Evolutionary conservation across 2,888 invertebrate species (phyloP).

Genomic region (Tenthredo distinguenda): DNA sequence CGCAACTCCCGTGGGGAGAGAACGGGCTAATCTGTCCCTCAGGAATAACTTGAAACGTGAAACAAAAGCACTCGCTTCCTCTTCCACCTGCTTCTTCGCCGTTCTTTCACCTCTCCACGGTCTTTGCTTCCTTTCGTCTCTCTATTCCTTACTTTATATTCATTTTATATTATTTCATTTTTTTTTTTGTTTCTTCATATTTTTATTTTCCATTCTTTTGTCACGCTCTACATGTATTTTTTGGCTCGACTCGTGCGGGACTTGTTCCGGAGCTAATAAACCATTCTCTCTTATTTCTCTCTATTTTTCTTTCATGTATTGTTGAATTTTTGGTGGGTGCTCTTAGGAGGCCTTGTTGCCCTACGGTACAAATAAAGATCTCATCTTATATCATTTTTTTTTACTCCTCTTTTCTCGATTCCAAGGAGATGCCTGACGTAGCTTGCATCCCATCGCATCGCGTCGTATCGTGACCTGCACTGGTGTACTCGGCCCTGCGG

Average conservation of each 20-base stretch:
- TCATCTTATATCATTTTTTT: background rate
- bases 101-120: conserved; percentile 12
- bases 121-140: conserved; percentile 45
- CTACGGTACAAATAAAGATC: background rate
- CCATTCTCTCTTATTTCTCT: conserved; percentile 15
- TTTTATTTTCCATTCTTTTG: background rate
- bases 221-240: background rate
- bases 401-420: background rate
- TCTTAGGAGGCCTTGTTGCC: background rate
- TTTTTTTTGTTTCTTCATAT: background rate
- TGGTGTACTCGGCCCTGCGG: background rate
- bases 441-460: background rate
- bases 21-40: conserved; percentile 72
- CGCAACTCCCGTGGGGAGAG: conserved; percentile 59
- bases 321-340: background rate
- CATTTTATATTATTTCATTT: background rate
- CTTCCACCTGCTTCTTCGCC: conserved; percentile 58
- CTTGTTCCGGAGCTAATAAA: conserved; percentile 22
- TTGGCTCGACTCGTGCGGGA: background rate
- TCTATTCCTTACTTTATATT: background rate
- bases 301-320: background rate
- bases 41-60: conserved; percentile 73
- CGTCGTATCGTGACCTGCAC: background rate
- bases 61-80: conserved; percentile 66
- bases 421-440: background rate